Conservation (phyloP, 2,113 vertebrate genomes). For the Pedetes capensis region DNA sequence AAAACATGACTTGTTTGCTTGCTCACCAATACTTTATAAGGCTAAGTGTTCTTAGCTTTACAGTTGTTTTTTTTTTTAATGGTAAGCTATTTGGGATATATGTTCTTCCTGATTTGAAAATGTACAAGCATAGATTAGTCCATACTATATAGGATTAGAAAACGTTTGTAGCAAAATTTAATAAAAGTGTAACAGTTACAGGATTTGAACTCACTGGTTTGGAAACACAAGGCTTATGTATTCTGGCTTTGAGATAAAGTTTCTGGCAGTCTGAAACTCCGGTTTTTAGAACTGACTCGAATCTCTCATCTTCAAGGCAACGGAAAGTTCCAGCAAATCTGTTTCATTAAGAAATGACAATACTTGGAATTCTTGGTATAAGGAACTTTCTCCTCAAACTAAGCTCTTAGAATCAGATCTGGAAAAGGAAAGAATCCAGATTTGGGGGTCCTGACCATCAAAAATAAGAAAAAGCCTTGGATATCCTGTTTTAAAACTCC, state of each 20-base stretch:
- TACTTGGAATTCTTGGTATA: background rate
- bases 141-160: slow-evolving; percentile 46
- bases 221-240: slow-evolving; percentile 12
- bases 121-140: slow-evolving; percentile 58
- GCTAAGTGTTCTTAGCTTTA: slow-evolving; percentile 2
- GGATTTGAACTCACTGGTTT: slow-evolving; percentile 36
- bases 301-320: background rate
- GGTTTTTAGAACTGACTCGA: background rate
- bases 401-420: background rate
- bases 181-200: background rate
- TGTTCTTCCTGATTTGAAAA: slow-evolving; percentile 59
- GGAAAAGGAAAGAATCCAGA: background rate
- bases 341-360: background rate
- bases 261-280: background rate
- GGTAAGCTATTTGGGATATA: slow-evolving; percentile 35
- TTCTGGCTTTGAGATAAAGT: background rate
- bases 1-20: background rate
- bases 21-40: background rate
- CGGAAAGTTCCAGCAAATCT: background rate
- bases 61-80: background rate
- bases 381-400: slow-evolving; percentile 1
- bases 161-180: slow-evolving; percentile 46
- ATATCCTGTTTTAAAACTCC: background rate
- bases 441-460: background rate
- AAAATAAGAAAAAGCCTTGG: background rate